These are phyloP conservation scores for Thaumatotibia leucotreta DNA, from an alignment of 1,140 invertebrate genomes.

Conservation along the genomic window DNA sequence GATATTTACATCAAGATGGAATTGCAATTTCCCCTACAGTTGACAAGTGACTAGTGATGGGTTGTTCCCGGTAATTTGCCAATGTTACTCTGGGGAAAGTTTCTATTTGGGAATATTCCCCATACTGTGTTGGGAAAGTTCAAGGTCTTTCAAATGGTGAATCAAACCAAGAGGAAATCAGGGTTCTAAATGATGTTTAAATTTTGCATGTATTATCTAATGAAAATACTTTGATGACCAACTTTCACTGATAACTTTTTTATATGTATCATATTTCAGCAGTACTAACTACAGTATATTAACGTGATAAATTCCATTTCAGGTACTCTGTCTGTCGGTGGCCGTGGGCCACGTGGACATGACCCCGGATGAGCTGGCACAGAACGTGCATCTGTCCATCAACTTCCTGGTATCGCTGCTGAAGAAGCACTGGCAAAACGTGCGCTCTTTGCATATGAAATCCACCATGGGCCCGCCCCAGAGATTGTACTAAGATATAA, in stretches of 20 bases:
- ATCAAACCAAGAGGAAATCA: too few species aligned
- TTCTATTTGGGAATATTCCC: too few species aligned
- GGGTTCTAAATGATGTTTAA: conserved; percentile 39
- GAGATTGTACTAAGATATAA: conserved; percentile 92
- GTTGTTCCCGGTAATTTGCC: too few species aligned
- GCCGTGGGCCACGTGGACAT: conserved; percentile 99
- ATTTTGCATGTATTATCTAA: conserved; percentile 66
- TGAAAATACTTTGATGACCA: conserved; percentile 45
- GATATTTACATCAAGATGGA: too few species aligned
- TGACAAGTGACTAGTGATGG: too few species aligned
- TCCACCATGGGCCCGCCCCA: conserved; percentile 98
- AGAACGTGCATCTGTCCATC: conserved; percentile 97
- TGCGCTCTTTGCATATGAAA: conserved; percentile 98
- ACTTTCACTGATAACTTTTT: conserved; percentile 26
- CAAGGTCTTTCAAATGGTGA: too few species aligned
- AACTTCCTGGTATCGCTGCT: conserved; percentile 99
- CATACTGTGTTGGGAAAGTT: too few species aligned
- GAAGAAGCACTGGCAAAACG: conserved; percentile 99
- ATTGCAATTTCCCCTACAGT: too few species aligned
- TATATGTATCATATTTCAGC: too few species aligned
- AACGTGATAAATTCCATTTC: conserved; percentile 47
- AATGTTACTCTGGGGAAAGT: too few species aligned
- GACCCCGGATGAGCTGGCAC: conserved; percentile 95
- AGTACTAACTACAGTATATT: neutral
- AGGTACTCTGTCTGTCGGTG: conserved; percentile 98